Conservation (phyloP, 2,888 invertebrate genomes). For the Aquatica leii region DNA sequence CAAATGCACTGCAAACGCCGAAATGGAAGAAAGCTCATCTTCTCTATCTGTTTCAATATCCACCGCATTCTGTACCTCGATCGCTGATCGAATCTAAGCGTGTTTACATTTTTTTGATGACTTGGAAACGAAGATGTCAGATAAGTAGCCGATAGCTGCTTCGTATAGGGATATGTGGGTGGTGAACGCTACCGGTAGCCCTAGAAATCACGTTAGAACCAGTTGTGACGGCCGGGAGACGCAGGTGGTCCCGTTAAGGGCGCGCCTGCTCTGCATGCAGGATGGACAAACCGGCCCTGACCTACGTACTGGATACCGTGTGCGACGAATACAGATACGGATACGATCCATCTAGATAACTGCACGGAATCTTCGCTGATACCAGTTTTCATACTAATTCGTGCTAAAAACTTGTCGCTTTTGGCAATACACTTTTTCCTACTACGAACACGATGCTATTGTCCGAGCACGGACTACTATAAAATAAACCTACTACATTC, state of each 20-base stretch:
- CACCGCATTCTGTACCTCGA: conserved; percentile 38
- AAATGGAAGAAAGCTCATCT: conserved; percentile 38
- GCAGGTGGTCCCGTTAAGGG: conserved; percentile 47
- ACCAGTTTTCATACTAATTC: conserved; percentile 42
- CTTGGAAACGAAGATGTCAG: conserved; percentile 24
- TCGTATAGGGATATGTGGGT: conserved; percentile 19
- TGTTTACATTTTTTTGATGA: conserved; percentile 37
- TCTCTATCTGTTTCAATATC: conserved; percentile 43
- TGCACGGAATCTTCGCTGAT: conserved; percentile 25
- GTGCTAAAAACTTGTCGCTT: conserved; percentile 41
- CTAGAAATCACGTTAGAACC: conserved; percentile 25
- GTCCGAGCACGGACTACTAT: conserved; percentile 40
- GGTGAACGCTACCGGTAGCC: conserved; percentile 20
- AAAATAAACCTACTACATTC: conserved; percentile 41
- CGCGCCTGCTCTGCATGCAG: conserved; percentile 50
- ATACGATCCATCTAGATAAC: conserved; percentile 31
- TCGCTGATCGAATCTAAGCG: conserved; percentile 35
- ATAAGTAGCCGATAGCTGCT: conserved; percentile 25
- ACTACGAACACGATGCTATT: conserved; percentile 40
- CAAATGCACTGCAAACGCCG: conserved; percentile 39
- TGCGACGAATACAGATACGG: conserved; percentile 49
- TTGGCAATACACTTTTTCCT: conserved; percentile 40
- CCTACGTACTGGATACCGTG: conserved; percentile 47
- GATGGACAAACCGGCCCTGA: conserved; percentile 51
- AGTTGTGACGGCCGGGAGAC: conserved; percentile 34